Percentiles rank a stretch among this genome's conserved stretches.
phyloP scores from a whole-genome alignment of 2,797 vertebrate species.

The Taeniopygia guttata region DNA sequence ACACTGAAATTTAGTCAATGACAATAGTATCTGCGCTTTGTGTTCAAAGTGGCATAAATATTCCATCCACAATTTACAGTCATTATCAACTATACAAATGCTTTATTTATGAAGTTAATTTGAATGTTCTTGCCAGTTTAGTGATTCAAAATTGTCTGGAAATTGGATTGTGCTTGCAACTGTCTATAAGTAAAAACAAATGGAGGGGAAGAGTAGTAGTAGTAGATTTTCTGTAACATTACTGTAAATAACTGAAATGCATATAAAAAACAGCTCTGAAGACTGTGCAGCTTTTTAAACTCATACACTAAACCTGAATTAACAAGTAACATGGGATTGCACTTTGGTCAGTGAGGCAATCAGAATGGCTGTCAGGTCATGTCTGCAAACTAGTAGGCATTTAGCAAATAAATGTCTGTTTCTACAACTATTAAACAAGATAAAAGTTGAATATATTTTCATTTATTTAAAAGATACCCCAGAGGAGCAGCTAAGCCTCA shows the following conservation, averaged over 20 bases:
- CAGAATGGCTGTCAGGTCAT: not conserved
- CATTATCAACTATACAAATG: not conserved
- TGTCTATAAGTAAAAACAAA: slow-evolving; percentile 11
- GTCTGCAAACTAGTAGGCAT: not conserved
- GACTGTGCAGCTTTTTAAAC: not conserved
- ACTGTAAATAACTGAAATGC: slow-evolving; percentile 63
- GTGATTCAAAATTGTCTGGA: not conserved
- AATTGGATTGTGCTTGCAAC: not conserved
- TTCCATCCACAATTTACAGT: not conserved
- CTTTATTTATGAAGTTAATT: not conserved
- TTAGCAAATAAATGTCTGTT: not conserved
- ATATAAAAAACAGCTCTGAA: slow-evolving; percentile 27
- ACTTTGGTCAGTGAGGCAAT: slow-evolving; percentile 10
- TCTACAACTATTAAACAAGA: not conserved
- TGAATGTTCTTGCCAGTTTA: not conserved
- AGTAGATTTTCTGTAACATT: slow-evolving; percentile 21
- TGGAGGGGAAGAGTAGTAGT: slow-evolving; percentile 3
- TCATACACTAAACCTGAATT: slow-evolving; percentile 56
- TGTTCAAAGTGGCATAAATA: not conserved
- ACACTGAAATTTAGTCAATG: not conserved
- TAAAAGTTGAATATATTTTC: not conserved
- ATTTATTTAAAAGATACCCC: not conserved
- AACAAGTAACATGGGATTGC: not conserved
- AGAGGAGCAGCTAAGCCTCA: not conserved
- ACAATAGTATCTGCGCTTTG: not conserved